Base-by-base conservation (phyloP, 2,888 invertebrate genomes). In the Xanthia togata region DNA sequence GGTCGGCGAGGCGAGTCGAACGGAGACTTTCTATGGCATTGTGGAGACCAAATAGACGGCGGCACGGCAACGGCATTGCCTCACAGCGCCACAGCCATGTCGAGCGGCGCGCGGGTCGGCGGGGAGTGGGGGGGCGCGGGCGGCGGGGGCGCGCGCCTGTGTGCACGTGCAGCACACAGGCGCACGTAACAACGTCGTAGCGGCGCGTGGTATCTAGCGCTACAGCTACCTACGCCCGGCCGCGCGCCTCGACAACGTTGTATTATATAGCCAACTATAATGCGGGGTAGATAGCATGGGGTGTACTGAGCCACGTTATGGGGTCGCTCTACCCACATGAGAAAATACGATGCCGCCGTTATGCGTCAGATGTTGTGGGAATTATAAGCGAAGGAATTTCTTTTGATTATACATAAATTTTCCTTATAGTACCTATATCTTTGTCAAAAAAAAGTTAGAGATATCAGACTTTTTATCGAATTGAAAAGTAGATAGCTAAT, bases 21-120 rank as follows among this genome's bases (percentile, higher is more conserved):
- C 94, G 93, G 92, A 92, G 93, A 96, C 96, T 96, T 96, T 96
- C 96, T 96, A 96, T 96, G 96, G 96, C 96, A 96, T 96, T 96
- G 96, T 95, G 93, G 94, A 94, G 94, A 93, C 92, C 93, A 93
- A 96, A 94, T 95, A 94, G 95, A 94, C 94, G 95, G 94, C 94
- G 95, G 95, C 93, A 91, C 94, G 93, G 94, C 95, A 94, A 92
- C 94, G 95, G 94, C 95, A 94, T 96, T 96, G 96, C 96, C 93
- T 95, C 96, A 96, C 94, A 93, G 92, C 93, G 94, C 92, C 92
- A 91, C 87, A 94, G 94, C 93, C 94, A 93, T 93, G 94, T 92
- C 94, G 93, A 92, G 91, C 91, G 92, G 90, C 83, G 87, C 80
- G 91, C 81, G 90, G 82, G 84, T 89, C 78, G 90, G 79, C 87